Percentiles rank a stretch among this genome's conserved stretches.
These are phyloP conservation scores for Oryzias melastigma DNA, from an alignment of 2,113 vertebrate genomes.

Conservation along the genomic window DNA sequence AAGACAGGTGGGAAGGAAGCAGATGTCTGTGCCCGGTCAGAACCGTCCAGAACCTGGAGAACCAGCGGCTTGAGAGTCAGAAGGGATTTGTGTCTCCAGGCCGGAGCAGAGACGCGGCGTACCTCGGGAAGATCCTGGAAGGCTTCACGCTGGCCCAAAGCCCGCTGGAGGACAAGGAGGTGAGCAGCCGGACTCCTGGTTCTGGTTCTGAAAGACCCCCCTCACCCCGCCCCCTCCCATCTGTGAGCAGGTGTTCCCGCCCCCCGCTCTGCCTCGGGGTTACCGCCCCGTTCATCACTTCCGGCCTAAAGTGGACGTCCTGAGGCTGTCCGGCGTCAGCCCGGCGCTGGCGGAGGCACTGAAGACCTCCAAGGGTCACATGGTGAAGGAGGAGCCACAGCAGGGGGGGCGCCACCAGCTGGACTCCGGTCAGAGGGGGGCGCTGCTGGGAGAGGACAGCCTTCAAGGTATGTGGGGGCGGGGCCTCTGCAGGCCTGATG, in stretches of 20 bases:
- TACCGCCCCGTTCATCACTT: constrained; percentile 88
- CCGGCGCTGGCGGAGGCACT: constrained; percentile 72
- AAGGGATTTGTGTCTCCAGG: constrained; percentile 32
- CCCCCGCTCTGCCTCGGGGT: constrained; percentile 83
- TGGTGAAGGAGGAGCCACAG: constrained; percentile 42
- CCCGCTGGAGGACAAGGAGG: not conserved
- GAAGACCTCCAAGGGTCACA: constrained; percentile 78
- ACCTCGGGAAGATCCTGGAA: constrained; percentile 64
- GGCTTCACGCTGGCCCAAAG: constrained; percentile 59
- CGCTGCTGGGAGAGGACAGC: constrained; percentile 81
- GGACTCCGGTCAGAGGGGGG: constrained; percentile 82
- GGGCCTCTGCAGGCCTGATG: no score
- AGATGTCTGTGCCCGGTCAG: no score
- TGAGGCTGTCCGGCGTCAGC: constrained; percentile 69
- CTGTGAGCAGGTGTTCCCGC: constrained; percentile 80
- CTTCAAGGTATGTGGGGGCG: constrained; percentile 75
- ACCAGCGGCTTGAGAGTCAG: no score
- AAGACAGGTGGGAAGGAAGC: constrained; percentile 58
- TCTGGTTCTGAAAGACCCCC: rapidly evolving
- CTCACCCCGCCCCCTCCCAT: not conserved
- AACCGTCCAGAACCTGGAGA: no score
- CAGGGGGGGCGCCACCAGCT: constrained; percentile 81
- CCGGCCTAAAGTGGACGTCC: constrained; percentile 70
- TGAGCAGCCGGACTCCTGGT: not conserved
- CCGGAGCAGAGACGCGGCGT: constrained; percentile 42